phyloP scores from a whole-genome alignment of 2,113 vertebrate genomes.

The Diphyllodes magnificus region DNA sequence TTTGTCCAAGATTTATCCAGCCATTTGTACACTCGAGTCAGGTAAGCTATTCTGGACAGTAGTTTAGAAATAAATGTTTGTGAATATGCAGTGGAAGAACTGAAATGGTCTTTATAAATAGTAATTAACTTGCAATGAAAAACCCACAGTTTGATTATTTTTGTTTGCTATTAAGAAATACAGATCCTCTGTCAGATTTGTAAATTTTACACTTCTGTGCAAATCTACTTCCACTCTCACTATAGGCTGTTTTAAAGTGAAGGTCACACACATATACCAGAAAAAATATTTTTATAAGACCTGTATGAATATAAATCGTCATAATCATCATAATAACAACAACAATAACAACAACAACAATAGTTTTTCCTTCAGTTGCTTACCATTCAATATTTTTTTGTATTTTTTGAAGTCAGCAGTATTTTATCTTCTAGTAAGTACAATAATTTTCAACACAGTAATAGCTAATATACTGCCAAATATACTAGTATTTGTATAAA shows the following conservation, averaged over 20 bases:
- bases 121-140: neutral
- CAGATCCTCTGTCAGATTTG: neutral
- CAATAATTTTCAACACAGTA: neutral
- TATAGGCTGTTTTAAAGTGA: neutral
- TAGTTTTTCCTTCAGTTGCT: neutral
- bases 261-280: neutral
- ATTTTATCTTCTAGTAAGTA: neutral
- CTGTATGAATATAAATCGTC: neutral
- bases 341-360: rapidly evolving
- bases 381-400: neutral
- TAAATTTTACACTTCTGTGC: neutral
- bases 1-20: neutral
- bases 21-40: neutral
- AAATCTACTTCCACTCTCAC: neutral
- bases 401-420: neutral
- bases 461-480: neutral
- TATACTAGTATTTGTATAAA: neutral
- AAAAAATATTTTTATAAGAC: neutral
- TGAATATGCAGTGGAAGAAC: neutral
- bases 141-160: rapidly evolving
- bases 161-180: neutral
- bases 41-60: neutral
- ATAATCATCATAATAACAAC: neutral
- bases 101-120: neutral
- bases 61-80: neutral